These are phyloP conservation scores for Dromiciops gliroides DNA, from an alignment of 2,113 vertebrate genomes.

Conservation along the genomic window DNA sequence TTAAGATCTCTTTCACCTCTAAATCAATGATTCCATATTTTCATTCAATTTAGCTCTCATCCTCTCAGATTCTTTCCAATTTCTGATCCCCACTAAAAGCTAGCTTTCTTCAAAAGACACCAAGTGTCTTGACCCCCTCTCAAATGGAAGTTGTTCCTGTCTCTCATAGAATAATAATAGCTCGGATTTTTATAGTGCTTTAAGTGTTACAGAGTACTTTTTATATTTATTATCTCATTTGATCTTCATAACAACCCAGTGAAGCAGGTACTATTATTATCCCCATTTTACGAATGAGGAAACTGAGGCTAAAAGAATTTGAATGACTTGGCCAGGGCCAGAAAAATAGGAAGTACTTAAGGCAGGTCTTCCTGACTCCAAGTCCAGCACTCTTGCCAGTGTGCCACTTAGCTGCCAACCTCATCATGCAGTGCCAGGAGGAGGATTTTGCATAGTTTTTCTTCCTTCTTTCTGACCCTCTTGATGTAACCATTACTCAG, in stretches of 20 bases:
- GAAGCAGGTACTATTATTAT: neutral
- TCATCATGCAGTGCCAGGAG: neutral
- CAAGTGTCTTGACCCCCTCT: neutral
- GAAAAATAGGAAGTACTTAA: neutral
- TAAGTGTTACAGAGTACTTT: neutral
- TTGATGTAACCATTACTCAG: neutral
- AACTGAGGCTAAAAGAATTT: neutral
- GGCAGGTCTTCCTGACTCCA: neutral
- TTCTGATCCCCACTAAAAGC: neutral
- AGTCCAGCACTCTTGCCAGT: neutral
- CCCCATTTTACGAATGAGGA: neutral
- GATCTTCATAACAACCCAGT: neutral
- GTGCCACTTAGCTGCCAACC: neutral
- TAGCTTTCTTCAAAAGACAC: neutral
- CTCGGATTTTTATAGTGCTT: neutral
- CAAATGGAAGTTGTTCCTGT: slow-evolving; percentile 13
- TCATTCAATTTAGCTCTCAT: neutral
- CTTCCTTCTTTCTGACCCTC: neutral
- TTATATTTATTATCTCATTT: too few relatives aligned
- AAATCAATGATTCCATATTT: neutral
- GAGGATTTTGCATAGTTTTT: neutral
- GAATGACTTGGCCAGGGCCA: neutral
- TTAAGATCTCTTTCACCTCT: neutral
- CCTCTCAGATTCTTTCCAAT: neutral
- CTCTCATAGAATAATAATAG: slow-evolving; percentile 1